Conservation (phyloP, 2,888 invertebrate genomes). For the Scaptodrosophila latifasciaeformis region DNA sequence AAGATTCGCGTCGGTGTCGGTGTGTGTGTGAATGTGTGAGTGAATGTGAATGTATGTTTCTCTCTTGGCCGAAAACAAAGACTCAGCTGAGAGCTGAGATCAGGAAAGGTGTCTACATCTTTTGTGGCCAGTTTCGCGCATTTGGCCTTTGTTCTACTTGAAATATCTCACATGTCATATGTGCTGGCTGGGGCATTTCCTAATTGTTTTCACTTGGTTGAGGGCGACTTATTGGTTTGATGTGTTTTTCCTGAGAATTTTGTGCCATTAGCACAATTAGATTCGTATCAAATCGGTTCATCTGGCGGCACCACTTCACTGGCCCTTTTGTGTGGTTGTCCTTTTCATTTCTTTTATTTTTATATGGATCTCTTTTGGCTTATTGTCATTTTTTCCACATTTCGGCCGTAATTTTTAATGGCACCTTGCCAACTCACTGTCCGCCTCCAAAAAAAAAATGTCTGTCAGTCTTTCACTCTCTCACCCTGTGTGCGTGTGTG, state of each 20-base stretch:
- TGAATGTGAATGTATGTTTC: no score
- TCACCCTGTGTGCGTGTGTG: no score
- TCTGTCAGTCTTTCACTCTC: conserved; percentile 5
- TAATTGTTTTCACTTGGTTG: conserved; percentile 25
- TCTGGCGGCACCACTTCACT: conserved; percentile 31
- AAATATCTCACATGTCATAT: no score
- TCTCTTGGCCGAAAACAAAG: no score
- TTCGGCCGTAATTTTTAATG: conserved; percentile 66
- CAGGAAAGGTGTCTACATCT: not conserved
- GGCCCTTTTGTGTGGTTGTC: conserved; percentile 30
- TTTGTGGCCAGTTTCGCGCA: conserved; percentile 33
- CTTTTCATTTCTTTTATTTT: conserved; percentile 22
- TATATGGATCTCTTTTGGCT: conserved; percentile 29
- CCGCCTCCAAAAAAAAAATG: conserved; percentile 46
- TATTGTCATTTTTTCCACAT: conserved; percentile 63
- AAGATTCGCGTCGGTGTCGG: conserved; percentile 22
- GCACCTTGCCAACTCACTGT: conserved; percentile 71
- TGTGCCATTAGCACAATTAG: conserved; percentile 68
- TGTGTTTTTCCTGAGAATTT: conserved; percentile 52
- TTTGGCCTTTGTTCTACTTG: conserved; percentile 28
- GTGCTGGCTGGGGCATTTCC: conserved; percentile 23
- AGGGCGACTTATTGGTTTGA: conserved; percentile 46
- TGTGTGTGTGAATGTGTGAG: no score
- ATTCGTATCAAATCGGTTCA: conserved; percentile 62
- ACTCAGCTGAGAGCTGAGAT: no score